These are phyloP conservation scores for Atractosteus spatula DNA, from an alignment of 2,113 vertebrate species.

Conservation along the genomic window DNA sequence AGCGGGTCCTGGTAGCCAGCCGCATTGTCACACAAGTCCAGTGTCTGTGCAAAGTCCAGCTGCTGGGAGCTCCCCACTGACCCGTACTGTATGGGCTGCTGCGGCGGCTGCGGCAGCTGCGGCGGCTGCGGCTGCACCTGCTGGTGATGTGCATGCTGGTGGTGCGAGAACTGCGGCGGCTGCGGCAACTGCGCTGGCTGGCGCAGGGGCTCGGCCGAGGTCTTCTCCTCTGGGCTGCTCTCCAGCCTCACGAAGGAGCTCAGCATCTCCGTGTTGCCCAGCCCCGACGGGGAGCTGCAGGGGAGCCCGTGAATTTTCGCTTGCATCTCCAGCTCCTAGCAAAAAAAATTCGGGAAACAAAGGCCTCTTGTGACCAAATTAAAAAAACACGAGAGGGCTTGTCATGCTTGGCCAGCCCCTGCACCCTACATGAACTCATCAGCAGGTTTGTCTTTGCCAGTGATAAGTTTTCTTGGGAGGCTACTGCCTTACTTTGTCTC, in stretches of 20 bases:
- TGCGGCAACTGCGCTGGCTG: constrained; percentile 51
- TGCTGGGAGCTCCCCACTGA: constrained; percentile 70
- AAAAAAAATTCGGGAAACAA: background rate
- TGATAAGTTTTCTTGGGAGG: too few relatives aligned
- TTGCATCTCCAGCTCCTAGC: constrained; percentile 96
- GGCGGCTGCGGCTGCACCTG: constrained; percentile 57
- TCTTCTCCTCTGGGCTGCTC: constrained; percentile 68
- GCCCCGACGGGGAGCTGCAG: constrained; percentile 74
- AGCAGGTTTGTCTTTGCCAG: too few relatives aligned
- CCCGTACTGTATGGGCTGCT: constrained; percentile 67
- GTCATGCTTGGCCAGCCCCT: too few relatives aligned
- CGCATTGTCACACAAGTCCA: constrained; percentile 82
- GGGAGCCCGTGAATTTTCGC: constrained; percentile 85
- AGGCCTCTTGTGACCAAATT: too few relatives aligned
- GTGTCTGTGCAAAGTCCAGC: constrained; percentile 80
- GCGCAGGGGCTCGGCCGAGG: constrained; percentile 36
- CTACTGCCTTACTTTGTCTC: too few relatives aligned
- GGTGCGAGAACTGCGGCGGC: constrained; percentile 41
- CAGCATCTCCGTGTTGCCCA: constrained; percentile 76
- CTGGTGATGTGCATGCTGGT: constrained; percentile 57
- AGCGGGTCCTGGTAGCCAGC: constrained; percentile 73
- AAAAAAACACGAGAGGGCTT: too few relatives aligned
- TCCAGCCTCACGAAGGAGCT: constrained; percentile 85
- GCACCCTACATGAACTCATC: too few relatives aligned
- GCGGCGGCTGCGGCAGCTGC: constrained; percentile 69